A percentile compares a stretch with the other conserved stretches of the same genome.
Evolutionary conservation across 2,888 invertebrate genomes (phyloP).

Genomic region (Piscicola geometra): DNA sequence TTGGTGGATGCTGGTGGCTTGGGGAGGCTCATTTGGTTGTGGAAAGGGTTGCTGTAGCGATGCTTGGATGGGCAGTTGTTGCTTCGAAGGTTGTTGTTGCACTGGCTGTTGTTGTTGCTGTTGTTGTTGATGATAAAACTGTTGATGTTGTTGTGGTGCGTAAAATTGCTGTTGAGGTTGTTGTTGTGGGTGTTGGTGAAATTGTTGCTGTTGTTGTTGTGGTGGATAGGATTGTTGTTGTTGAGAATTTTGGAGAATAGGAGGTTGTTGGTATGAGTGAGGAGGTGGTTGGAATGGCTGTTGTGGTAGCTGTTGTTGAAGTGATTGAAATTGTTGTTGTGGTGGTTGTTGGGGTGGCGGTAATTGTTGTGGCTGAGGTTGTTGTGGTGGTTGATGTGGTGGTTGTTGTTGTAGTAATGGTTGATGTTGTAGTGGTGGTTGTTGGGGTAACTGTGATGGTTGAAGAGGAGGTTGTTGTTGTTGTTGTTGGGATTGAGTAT

Average conservation of each 20-base stretch:
- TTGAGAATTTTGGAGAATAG: background rate
- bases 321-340: background rate
- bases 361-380: background rate
- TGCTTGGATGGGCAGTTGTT: background rate
- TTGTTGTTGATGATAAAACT: background rate
- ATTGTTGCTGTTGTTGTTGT: background rate
- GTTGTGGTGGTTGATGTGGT: background rate
- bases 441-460: background rate
- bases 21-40: constrained; percentile 21
- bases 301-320: background rate
- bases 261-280: too few relatives aligned
- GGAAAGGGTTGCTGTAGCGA: background rate
- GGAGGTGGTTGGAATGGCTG: constrained; percentile 3
- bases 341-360: background rate
- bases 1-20: background rate
- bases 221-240: background rate
- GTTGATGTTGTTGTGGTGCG: background rate
- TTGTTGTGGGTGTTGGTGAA: background rate
- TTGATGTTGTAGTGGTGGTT: background rate
- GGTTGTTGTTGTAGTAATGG: background rate
- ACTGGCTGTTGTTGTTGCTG: background rate
- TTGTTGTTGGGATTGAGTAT: background rate
- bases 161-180: background rate
- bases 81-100: background rate
- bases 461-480: background rate